phyloP scores from a whole-genome alignment of 2,797 vertebrate genomes.

The Ctenochaetus hawaiiensis region DNA sequence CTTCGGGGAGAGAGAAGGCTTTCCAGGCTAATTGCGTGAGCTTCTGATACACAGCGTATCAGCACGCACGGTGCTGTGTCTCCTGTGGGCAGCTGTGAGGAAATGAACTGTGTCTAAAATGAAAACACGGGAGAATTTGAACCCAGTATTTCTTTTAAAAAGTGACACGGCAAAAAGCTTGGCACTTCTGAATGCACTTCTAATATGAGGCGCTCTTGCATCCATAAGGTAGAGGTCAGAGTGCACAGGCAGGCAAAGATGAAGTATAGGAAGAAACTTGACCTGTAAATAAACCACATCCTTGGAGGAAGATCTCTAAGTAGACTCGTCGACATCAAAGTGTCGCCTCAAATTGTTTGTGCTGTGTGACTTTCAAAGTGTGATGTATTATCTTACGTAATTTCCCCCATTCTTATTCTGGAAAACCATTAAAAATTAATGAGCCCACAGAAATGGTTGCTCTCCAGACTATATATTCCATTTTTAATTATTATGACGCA shows the following conservation, averaged over 20 bases:
- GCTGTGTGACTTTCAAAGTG: conserved; percentile 28
- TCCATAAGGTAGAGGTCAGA: not conserved
- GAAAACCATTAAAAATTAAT: conserved; percentile 72
- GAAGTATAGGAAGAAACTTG: not conserved
- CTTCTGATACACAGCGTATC: conserved; percentile 61
- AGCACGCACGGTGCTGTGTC: conserved; percentile 42
- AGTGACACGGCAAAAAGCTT: conserved; percentile 5
- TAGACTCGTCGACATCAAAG: conserved; percentile 11
- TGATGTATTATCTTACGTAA: conserved; percentile 63
- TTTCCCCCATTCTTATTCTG: conserved; percentile 43
- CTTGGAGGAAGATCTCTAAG: not conserved
- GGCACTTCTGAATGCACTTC: not conserved
- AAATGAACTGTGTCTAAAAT: conserved; percentile 61
- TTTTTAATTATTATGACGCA: conserved; percentile 75
- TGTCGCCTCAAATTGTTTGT: conserved; percentile 37
- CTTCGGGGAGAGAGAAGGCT: conserved; percentile 52
- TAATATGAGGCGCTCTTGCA: not conserved
- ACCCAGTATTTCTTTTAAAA: conserved; percentile 13
- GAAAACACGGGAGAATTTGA: conserved; percentile 41
- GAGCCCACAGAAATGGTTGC: conserved; percentile 55
- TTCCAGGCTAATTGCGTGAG: conserved; percentile 67
- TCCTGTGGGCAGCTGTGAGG: conserved; percentile 66
- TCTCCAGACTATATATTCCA: conserved; percentile 66
- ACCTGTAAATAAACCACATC: not conserved
- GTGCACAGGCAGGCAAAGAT: not conserved